Conservation (phyloP, 2,113 vertebrate genomes). For the Girardinichthys multiradiatus region DNA sequence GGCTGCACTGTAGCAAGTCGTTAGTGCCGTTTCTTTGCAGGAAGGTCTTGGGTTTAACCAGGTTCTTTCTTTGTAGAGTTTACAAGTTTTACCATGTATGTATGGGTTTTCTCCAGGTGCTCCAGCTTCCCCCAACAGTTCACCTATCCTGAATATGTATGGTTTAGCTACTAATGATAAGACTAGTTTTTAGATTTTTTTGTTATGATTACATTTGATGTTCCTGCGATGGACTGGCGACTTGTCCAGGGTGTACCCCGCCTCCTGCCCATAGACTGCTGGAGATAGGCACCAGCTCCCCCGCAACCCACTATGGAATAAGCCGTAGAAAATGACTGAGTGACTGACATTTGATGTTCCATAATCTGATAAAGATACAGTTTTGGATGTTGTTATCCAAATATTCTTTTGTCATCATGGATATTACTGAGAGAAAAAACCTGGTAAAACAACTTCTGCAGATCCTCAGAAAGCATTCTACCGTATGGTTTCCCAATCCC, state of each 20-base stretch:
- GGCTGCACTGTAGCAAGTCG: too few species aligned
- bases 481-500: slow-evolving; percentile 10
- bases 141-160: neutral
- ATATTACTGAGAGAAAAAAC: slow-evolving; percentile 1
- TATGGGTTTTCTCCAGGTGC: neutral
- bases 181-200: neutral
- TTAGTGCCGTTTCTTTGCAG: neutral
- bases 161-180: neutral
- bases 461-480: slow-evolving; percentile 29
- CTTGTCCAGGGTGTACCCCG: too few species aligned
- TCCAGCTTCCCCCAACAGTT: neutral
- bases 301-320: too few species aligned
- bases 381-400: slow-evolving; percentile 27
- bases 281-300: too few species aligned
- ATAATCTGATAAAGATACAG: slow-evolving; percentile 9
- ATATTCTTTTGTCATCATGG: slow-evolving; percentile 38
- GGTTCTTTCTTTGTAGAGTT: neutral
- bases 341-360: neutral
- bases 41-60: neutral
- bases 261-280: too few species aligned
- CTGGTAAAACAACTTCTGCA: slow-evolving; percentile 19
- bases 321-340: too few species aligned
- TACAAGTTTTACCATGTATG: neutral
- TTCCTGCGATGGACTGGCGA: too few species aligned
- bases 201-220: slow-evolving; percentile 1